Evolutionary conservation across 2,888 invertebrate genomes (phyloP).

Genomic region (Molorchus minor): DNA sequence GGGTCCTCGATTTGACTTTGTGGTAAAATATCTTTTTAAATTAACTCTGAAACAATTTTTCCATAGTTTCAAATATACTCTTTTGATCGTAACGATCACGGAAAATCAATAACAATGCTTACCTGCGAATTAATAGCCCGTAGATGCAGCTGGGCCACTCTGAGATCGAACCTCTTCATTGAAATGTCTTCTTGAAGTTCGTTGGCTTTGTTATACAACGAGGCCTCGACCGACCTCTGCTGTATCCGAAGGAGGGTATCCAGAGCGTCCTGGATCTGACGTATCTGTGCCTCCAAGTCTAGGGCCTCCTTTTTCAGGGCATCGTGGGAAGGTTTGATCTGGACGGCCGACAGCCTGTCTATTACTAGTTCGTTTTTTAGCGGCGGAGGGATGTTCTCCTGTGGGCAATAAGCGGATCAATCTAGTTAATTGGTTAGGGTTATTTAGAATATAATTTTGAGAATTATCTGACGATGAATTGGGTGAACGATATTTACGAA

Average conservation of each 20-base stretch:
- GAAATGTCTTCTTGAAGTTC: conserved; percentile 96
- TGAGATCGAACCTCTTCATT: conserved; percentile 91
- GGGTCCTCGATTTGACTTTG: too few relatives aligned
- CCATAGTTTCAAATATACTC: too few relatives aligned
- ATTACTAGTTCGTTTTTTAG: conserved; percentile 86
- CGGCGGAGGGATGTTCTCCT: conserved; percentile 78
- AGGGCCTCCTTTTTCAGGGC: conserved; percentile 83
- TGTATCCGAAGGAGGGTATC: conserved; percentile 86
- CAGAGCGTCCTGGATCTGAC: conserved; percentile 86
- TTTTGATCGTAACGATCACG: too few relatives aligned
- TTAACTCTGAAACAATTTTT: too few relatives aligned
- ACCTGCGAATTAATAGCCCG: conserved; percentile 93
- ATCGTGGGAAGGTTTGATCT: conserved; percentile 78
- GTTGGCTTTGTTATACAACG: conserved; percentile 91
- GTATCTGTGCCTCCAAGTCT: conserved; percentile 86
- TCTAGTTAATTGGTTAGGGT: background rate
- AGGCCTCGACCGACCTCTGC: conserved; percentile 78
- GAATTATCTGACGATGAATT: background rate
- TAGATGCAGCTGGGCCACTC: conserved; percentile 89
- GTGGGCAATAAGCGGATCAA: conserved; percentile 50
- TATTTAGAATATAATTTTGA: background rate
- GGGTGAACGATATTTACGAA: too few relatives aligned
- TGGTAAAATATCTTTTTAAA: too few relatives aligned
- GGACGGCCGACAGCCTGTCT: conserved; percentile 77
- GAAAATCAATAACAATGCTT: too few relatives aligned